Evolutionary conservation across 2,113 vertebrate genomes (phyloP), one percentile per base, ranked within the genome.

Genomic region (Oplegnathus fasciatus): DNA sequence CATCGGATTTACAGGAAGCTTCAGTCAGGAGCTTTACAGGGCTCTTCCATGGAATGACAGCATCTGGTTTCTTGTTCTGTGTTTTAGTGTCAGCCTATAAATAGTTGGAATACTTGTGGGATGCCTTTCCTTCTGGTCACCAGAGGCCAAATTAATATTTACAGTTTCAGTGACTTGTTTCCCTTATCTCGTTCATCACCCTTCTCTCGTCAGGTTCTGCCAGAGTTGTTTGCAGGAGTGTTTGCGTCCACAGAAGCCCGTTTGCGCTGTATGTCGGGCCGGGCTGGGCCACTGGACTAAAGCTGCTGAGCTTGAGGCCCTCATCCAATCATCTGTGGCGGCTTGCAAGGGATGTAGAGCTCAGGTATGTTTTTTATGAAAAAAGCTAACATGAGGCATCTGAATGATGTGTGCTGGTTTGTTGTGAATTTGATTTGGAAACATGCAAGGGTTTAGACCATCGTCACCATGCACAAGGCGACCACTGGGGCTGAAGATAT

Each of bases 221-320:
- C 95, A 95, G 5, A 94, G 94, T 2, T 99, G 98, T 95, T 96
- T 99, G 92, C 97, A 98, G 93, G 97, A 98, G 75, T 99, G 98
- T 83, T 94, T 98, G 85, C 97, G 98, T 86, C 97, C 97, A 69
- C 98, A 98, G 83, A 98, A 97, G 81, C 98, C 98, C 0, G 96
- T 98, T 11, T 99, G 98, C 87, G 98, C 98, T 0, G 98, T 99
- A 81, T 99, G 98, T 90, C 96, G 98, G 91, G 94, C 96, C 14
- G 89, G 95, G 42, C 93, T 98, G 82, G 91, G 93, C 0, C 85
- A 95, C 30, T 97, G 97, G 66, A 94, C 93, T 78, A 96, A 94
- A 91, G 97, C 96, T 11, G 69, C 86, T 54, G 96, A 98, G 58
- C 85, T 99, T 54, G 98, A 99, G 88, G 94, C 94, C 65, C 93